A percentile compares a stretch with the other conserved stretches of the same genome.
Evolutionary conservation across 2,888 invertebrate genomes (phyloP).

Genomic region (Tiliacea aurago): DNA sequence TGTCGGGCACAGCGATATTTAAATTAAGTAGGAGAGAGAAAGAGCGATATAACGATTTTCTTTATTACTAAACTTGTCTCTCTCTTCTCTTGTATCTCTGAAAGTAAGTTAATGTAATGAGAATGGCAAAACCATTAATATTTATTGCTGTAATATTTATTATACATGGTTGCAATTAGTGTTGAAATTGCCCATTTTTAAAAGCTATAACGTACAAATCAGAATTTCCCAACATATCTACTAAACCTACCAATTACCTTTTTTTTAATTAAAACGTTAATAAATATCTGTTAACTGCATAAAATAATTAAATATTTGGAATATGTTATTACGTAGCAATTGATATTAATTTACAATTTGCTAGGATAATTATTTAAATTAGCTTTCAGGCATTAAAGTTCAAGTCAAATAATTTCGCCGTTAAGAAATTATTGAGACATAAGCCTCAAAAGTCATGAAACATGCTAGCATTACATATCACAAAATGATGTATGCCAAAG

Average conservation of each 20-base stretch:
- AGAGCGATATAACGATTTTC: too few species aligned
- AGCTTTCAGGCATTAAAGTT: slow-evolving; percentile 26
- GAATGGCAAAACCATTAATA: background rate
- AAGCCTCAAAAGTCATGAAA: slow-evolving; percentile 12
- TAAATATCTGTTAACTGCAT: background rate
- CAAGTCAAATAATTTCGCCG: slow-evolving; percentile 26
- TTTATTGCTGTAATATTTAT: background rate
- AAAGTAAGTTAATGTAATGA: background rate
- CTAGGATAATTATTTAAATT: slow-evolving; percentile 27
- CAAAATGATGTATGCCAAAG: slow-evolving; percentile 34
- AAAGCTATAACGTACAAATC: background rate
- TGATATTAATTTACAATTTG: slow-evolving; percentile 29
- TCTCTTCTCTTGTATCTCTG: too few species aligned
- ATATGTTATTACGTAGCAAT: slow-evolving; percentile 11
- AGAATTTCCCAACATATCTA: background rate
- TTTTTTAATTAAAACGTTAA: slow-evolving; percentile 14
- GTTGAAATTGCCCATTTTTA: background rate
- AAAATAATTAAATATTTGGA: slow-evolving; percentile 16
- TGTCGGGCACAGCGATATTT: too few species aligned
- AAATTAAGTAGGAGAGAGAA: too few species aligned
- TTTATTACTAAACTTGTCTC: too few species aligned
- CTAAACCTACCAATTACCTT: slow-evolving; percentile 7
- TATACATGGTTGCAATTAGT: background rate
- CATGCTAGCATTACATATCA: slow-evolving; percentile 13
- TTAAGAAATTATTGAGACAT: slow-evolving; percentile 36